Conservation (phyloP, 2,888 invertebrate species). For the Parasteatoda lunata region DNA sequence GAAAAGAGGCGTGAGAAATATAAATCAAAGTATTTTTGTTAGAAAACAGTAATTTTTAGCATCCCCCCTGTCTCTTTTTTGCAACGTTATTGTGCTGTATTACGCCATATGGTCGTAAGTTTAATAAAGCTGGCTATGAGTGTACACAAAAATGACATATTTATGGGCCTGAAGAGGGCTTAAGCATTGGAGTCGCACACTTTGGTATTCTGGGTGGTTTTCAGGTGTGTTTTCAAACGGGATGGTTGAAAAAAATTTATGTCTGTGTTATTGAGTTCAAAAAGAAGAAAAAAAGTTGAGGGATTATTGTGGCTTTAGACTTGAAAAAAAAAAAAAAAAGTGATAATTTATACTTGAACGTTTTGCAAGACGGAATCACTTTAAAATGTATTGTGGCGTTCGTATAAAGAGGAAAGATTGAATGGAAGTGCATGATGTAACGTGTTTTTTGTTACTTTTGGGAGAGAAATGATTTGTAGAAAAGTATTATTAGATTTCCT, state of each 20-base stretch:
- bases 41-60: neutral
- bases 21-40: conserved; percentile 59
- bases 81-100: neutral
- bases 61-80: no score
- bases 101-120: conserved; percentile 2
- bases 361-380: no score
- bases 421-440: no score
- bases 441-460: no score
- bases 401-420: no score
- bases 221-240: neutral
- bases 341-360: no score
- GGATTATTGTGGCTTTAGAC: neutral
- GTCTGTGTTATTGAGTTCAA: neutral
- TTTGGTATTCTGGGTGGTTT: neutral
- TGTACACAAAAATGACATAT: neutral
- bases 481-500: no score
- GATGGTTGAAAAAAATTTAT: neutral
- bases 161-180: neutral
- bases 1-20: conserved; percentile 58
- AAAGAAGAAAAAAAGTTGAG: neutral
- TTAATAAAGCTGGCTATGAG: neutral
- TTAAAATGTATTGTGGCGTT: no score
- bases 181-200: no score
- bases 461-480: no score
- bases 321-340: neutral